A percentile compares a stretch with the other conserved stretches of the same genome.
Evolutionary conservation across 1,140 invertebrate species (phyloP).

Genomic region (Drosophila miranda): DNA sequence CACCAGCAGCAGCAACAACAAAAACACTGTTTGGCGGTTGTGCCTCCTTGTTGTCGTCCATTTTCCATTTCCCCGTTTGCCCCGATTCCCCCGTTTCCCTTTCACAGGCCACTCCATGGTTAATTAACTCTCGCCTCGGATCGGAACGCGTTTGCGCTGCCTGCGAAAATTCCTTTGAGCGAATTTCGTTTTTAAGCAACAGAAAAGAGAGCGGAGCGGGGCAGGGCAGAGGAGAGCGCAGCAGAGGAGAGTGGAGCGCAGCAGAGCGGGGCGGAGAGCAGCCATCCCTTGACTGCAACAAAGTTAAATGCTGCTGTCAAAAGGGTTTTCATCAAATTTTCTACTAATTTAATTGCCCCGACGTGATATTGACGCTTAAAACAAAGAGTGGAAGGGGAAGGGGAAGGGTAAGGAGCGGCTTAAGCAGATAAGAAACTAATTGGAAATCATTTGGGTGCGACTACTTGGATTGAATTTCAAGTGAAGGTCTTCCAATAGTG

Average conservation of each 20-base stretch:
- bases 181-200: constrained; percentile 56
- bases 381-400: too few relatives aligned
- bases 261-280: too few relatives aligned
- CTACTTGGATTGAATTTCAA: too few relatives aligned
- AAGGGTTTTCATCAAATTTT: constrained; percentile 51
- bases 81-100: constrained; percentile 20
- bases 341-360: constrained; percentile 71
- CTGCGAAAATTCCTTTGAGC: constrained; percentile 68
- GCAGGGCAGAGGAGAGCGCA: too few relatives aligned
- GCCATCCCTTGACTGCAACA: constrained; percentile 22
- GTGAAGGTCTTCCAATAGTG: too few relatives aligned
- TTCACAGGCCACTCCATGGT: constrained; percentile 33
- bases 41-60: constrained; percentile 29
- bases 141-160: constrained; percentile 21
- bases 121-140: constrained; percentile 70
- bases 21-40: constrained; percentile 57
- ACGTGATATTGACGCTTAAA: constrained; percentile 62
- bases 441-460: too few relatives aligned
- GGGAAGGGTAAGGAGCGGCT: too few relatives aligned
- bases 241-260: too few relatives aligned
- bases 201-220: too few relatives aligned
- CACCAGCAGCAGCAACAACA: constrained; percentile 33
- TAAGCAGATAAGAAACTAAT: too few relatives aligned
- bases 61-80: constrained; percentile 4
- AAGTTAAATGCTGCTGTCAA: constrained; percentile 61